phyloP scores from a whole-genome alignment of 1,140 invertebrate genomes.

The Grapholita molesta region DNA sequence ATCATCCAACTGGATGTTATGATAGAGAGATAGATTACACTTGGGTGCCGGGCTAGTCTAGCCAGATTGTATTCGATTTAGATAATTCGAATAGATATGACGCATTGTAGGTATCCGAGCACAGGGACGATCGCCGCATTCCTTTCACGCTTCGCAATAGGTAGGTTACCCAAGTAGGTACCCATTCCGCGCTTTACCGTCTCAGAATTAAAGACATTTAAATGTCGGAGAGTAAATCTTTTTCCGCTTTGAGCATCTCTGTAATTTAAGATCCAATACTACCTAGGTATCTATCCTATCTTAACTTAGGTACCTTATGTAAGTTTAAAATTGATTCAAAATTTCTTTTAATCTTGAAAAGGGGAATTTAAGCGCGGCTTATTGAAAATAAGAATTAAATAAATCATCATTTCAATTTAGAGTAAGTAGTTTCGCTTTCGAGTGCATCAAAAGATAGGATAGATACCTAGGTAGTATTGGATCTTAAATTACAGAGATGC shows the following conservation, averaged over 20 bases:
- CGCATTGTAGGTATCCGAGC: slow-evolving; percentile 19
- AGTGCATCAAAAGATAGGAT: no score
- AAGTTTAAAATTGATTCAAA: no score
- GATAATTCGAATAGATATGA: slow-evolving; percentile 10
- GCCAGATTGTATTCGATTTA: background rate
- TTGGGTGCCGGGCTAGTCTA: background rate
- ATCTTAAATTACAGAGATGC: slow-evolving; percentile 10
- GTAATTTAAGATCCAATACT: background rate
- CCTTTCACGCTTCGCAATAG: slow-evolving; percentile 50
- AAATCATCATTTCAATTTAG: no score
- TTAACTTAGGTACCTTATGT: no score
- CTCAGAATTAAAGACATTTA: slow-evolving; percentile 26
- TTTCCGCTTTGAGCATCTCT: slow-evolving; percentile 21
- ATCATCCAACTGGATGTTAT: no score
- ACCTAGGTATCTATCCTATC: background rate
- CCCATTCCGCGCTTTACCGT: slow-evolving; percentile 30
- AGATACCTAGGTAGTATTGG: background rate
- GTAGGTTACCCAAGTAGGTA: background rate
- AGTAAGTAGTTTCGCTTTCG: no score
- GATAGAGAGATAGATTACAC: background rate
- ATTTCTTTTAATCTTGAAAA: no score
- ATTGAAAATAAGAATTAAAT: no score
- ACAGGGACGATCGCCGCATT: slow-evolving; percentile 42
- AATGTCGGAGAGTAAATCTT: slow-evolving; percentile 40
- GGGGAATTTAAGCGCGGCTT: no score